Base-by-base conservation (phyloP, 35 echinoderm and acorn worm genomes). In the Stichopus chloronotus region DNA sequence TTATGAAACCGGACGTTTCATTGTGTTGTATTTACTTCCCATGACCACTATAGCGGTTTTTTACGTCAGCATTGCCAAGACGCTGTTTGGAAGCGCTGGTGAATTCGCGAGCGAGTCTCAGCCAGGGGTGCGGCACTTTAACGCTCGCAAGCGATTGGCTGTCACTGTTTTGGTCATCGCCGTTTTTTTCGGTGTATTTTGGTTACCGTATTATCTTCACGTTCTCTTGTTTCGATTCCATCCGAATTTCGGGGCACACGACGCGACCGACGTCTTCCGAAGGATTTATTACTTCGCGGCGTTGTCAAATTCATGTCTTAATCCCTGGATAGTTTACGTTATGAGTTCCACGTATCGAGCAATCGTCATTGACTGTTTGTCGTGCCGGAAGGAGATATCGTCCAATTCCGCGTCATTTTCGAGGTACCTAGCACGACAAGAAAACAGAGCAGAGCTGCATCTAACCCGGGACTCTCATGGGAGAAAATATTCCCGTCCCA, bases 111-210 rank as follows among this genome's bases (percentile, higher is more conserved):
- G 90, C 60, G 95, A 96, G 58, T 93, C 65, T 7, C 95, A 96
- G 86, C 95, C 95, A 5, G 95, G 95, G 57, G 95, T 93, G 25
- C 90, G 93, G 9, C 95, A 96, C 56, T 96, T 96, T 59, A 81
- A 58, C 5, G 95, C 95, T 22, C 88, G 95, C 5, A 92, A 93
- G 58, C 90, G 95, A 16, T 90, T 94, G 17, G 93, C 95, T 24
- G 59, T 96, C 76, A 96, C 83, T 52, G 90, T 96, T n/a, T 93
- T 96, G 56, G 52, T 94, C 13, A 87, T 96, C 17, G 92, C 90
- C 0, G 59, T 94, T 13, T 92, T 94, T 58, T 96, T 94, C 59
- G 95, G 92, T 43, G 58, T 94, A 6, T 86, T 96, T 22, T 96
- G 95, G 95, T 61, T 96, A 16, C 95, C 95, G 5, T 96, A 91